Evolutionary conservation across 1,140 invertebrate genomes (phyloP).

Genomic region (Wasmannia auropunctata): DNA sequence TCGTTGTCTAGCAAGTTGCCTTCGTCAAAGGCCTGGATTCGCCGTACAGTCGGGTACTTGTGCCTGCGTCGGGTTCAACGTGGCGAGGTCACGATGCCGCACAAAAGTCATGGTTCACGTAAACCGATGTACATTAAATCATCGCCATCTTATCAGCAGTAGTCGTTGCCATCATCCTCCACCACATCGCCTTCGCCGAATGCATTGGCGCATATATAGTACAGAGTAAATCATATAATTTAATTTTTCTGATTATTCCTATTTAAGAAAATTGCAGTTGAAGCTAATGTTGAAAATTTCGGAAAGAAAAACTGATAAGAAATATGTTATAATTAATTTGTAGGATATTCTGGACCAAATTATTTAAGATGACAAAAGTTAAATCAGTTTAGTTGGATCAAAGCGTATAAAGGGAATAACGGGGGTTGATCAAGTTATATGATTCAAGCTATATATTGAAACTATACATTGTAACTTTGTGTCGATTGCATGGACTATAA

Average conservation of each 20-base stretch:
- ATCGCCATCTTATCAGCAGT: slow-evolving; percentile 56
- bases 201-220: not conserved
- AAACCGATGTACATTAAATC: slow-evolving; percentile 75
- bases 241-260: not conserved
- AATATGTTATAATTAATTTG: not conserved
- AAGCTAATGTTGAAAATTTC: not conserved
- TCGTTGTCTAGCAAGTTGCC: slow-evolving; percentile 16
- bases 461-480: slow-evolving; percentile 20
- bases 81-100: slow-evolving; percentile 67
- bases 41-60: slow-evolving; percentile 41
- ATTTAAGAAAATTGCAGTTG: not conserved
- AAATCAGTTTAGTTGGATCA: not conserved
- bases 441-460: slow-evolving; percentile 12
- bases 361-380: not conserved
- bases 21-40: slow-evolving; percentile 38
- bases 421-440: slow-evolving; percentile 1
- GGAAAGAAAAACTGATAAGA: not conserved
- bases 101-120: slow-evolving; percentile 79
- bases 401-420: not conserved
- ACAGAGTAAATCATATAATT: not conserved
- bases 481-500: not conserved
- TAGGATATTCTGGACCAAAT: not conserved
- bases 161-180: slow-evolving; percentile 38
- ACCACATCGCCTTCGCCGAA: not conserved
- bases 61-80: slow-evolving; percentile 43